phyloP scores from a whole-genome alignment of 1,140 invertebrate genomes.

The Pseudoatta argentina region DNA sequence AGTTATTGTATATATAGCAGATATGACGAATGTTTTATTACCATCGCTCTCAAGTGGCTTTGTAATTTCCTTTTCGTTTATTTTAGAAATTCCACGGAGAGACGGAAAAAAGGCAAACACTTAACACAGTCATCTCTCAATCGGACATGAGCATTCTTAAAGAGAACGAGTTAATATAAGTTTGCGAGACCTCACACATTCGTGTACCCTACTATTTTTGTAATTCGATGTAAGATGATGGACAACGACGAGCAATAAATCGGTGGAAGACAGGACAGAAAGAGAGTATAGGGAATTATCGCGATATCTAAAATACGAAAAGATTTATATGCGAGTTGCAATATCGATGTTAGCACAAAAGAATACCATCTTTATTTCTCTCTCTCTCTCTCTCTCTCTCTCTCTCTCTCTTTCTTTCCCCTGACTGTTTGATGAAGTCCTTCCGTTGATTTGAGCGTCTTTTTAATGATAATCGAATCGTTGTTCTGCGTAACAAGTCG shows the following conservation, averaged over 20 bases:
- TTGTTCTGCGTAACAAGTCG: slow-evolving; percentile 23
- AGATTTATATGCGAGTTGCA: not conserved
- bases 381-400: not conserved
- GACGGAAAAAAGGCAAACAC: not conserved
- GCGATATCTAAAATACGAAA: slow-evolving; percentile 36
- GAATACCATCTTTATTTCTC: slow-evolving; percentile 7
- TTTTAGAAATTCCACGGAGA: slow-evolving; percentile 8
- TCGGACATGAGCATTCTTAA: slow-evolving; percentile 23
- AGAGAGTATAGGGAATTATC: slow-evolving; percentile 63
- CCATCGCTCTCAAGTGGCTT: slow-evolving; percentile 54
- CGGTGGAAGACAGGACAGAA: slow-evolving; percentile 18
- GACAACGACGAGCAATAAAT: slow-evolving; percentile 58
- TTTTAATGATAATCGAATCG: slow-evolving; percentile 6
- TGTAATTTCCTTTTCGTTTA: slow-evolving; percentile 49
- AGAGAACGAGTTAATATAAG: slow-evolving; percentile 65
- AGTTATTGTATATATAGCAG: not conserved
- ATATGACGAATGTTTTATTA: slow-evolving; percentile 29
- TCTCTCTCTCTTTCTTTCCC: not conserved
- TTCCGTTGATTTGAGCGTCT: slow-evolving; percentile 29
- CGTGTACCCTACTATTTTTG: slow-evolving; percentile 75
- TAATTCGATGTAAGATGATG: slow-evolving; percentile 71
- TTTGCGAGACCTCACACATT: slow-evolving; percentile 65
- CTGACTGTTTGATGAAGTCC: not conserved
- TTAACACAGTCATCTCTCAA: not conserved
- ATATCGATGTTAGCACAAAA: slow-evolving; percentile 18